Conservation (phyloP, 2,797 vertebrate genomes). For the Margarornis squamiger region DNA sequence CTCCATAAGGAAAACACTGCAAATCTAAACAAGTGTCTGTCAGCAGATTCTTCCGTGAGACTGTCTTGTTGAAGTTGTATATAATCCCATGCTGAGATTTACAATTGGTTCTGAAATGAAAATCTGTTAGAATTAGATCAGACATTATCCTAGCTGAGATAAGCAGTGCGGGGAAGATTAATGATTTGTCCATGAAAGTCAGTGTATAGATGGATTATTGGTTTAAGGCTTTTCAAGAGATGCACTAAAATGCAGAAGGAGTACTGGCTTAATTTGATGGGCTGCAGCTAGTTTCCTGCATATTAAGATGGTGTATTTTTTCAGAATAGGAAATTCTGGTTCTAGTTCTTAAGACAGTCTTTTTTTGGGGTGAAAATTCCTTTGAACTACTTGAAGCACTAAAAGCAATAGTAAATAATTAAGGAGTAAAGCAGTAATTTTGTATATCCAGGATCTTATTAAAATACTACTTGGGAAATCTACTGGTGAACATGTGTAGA, state of each 20-base stretch:
- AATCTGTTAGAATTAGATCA: constrained; percentile 70
- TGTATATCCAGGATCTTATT: neutral
- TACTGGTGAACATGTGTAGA: neutral
- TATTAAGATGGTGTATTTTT: neutral
- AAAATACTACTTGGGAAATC: neutral
- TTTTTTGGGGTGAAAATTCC: neutral
- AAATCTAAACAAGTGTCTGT: constrained; percentile 28
- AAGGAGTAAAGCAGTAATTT: neutral
- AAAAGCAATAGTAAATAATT: neutral
- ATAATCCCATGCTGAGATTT: constrained; percentile 69
- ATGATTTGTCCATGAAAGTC: constrained; percentile 46
- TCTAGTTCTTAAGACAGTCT: neutral
- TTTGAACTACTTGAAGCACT: neutral
- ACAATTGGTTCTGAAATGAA: constrained; percentile 71
- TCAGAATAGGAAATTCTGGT: neutral
- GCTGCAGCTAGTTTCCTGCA: neutral
- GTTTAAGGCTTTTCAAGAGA: neutral
- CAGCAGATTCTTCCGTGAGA: constrained; percentile 24
- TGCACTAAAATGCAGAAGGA: neutral
- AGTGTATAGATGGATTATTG: neutral
- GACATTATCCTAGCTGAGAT: constrained; percentile 49
- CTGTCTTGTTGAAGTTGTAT: constrained; percentile 54
- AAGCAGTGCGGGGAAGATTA: constrained; percentile 42
- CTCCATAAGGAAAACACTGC: constrained; percentile 5
- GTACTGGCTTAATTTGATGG: neutral